phyloP scores from a whole-genome alignment of 2,113 vertebrate species.

The Egretta garzetta region DNA sequence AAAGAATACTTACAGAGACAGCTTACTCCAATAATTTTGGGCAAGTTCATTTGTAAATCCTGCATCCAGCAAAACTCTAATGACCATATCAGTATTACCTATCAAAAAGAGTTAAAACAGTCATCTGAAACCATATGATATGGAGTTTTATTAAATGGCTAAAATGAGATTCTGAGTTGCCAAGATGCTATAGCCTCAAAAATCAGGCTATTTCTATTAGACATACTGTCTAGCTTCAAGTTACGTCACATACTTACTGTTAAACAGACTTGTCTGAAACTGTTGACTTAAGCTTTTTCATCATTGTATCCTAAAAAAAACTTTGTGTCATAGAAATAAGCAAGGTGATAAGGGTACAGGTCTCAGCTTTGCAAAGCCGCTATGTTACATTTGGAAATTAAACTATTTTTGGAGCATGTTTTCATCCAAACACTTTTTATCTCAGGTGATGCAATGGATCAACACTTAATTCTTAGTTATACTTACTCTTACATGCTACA shows the following conservation, averaged over 20 bases:
- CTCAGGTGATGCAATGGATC: neutral
- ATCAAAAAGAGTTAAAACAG: slow-evolving; percentile 20
- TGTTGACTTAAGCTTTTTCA: neutral
- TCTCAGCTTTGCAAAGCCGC: neutral
- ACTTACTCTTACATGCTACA: neutral
- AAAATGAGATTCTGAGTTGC: neutral
- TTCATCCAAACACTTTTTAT: neutral
- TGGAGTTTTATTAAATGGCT: neutral
- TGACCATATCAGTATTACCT: slow-evolving; percentile 91
- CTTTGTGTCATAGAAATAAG: neutral
- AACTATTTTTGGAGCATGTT: neutral
- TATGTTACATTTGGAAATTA: neutral
- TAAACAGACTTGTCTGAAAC: neutral
- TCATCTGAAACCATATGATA: neutral
- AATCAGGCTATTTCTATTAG: neutral
- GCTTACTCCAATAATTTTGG: slow-evolving; percentile 86
- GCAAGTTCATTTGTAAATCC: slow-evolving; percentile 91
- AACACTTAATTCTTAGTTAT: neutral
- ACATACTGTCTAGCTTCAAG: neutral
- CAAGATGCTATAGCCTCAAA: neutral
- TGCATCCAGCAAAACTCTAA: slow-evolving; percentile 91
- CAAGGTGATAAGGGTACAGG: neutral
- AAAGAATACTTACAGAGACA: slow-evolving; percentile 84
- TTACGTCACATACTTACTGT: neutral
- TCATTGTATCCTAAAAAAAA: neutral